Evolutionary conservation across 1,140 invertebrate genomes (phyloP), one percentile per base, ranked within the genome.

Genomic region (Aphaenogaster ashmeadi): DNA sequence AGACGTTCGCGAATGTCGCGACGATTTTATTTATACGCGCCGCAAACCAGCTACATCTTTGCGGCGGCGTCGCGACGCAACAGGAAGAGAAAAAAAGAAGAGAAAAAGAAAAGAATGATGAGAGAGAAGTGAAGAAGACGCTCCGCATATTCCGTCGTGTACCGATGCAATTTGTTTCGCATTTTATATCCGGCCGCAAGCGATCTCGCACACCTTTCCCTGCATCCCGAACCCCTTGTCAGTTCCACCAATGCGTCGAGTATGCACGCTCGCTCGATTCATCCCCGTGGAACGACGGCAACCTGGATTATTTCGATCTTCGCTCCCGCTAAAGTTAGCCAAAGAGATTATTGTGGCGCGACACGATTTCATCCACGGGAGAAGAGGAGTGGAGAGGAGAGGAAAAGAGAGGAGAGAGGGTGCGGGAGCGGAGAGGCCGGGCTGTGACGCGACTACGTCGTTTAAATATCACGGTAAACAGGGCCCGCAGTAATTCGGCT

Each of bases 21-120:
- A 94, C 94, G 92, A 94, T 94, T 94, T 94, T 95, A 95, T 95
- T 95, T 95, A 95, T 95, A 95, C 89, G 89, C 89, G 74, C 15
- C 38, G 89, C 92, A 87, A 90, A 79, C 93, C 92, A 93, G 91
- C 93, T 93, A 93, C 93, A 91, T 92, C 90, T 90, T 72, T 38
- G 62, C 41, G 83, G 62, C 41, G 83, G 86, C 87, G 86, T 88
- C 92, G 91, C 90, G 91, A 90, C 84, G 84, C 78, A 77, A 66
- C 86, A 86, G 87, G 88, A n/a, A 52, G 47, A 52, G 18, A 52
- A 66, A 66, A 50, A 54, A n/a, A 54, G 75, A 67, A n/a, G 18
- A 47, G 58, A 56, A 64, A 56, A 78, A 87, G 11, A 38, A 21
- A 52, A 67, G 9, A 60, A 27, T 33, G 64, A 75, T n/a, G 72